Base-by-base conservation (phyloP, 1,140 invertebrate species). In the Euwallacea similis region DNA sequence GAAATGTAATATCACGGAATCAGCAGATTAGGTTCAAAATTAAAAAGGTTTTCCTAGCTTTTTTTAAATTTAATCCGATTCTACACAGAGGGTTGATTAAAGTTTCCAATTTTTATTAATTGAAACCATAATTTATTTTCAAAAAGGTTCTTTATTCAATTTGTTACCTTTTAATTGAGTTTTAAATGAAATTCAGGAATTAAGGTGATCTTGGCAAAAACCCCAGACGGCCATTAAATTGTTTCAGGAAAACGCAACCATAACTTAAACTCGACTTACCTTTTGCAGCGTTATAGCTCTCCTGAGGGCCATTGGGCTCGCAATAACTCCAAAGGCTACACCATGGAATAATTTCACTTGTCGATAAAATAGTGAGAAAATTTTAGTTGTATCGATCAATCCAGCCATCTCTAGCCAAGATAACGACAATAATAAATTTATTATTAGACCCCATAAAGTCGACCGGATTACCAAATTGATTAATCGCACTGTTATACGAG, bases 401-500 rank as follows among this genome's bases (percentile, higher is more conserved):
- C 46, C 0, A 50, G 46, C 9, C 46, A 50, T 50, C 13, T 13
- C 13, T 50, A 56, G 55, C 21, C 21, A 33, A 16, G 61, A 65
- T 65, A 53, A 42, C 21, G 21, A 33, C 11, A n/a, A 33, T 54
- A 65, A 53, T 65, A 65, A 65, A 65, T 65, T 54, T 65, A 65
- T 65, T 65, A 65, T 54, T 65, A 65, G 10, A 54, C 42, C 16
- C 16, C 53, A 65, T 65, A 65, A 65, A 65, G 63, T 33, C 63
- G 44, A 10, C 47, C 13, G 47, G 63, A 65, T 65, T 65, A 65
- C 11, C 15, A 65, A 53, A 65, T 65, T 65, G 63, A 65, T 65
- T 65, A 54, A 65, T 65, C 43, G 63, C n/a, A 65, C 63, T 65
- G 63, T 65, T 65, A 65, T 42, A 65, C 46, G 63, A 65, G 63